Evolutionary conservation across 2,888 invertebrate species (phyloP).

Genomic region (Diplazon laetatorius): DNA sequence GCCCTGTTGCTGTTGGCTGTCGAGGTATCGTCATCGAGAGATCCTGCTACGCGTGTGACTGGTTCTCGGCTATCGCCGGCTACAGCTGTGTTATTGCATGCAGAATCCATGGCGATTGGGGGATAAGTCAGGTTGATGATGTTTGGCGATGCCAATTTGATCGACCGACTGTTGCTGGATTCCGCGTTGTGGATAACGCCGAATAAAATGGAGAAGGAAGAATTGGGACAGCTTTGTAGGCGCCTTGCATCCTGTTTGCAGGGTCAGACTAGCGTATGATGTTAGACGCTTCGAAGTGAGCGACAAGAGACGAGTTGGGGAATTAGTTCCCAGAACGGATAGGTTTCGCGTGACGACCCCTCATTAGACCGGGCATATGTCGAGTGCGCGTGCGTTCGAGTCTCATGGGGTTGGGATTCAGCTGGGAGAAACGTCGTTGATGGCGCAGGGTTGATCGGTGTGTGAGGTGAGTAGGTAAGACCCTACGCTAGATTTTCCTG

Average conservation of each 20-base stretch:
- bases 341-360: slow-evolving; percentile 80
- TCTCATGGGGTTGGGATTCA: slow-evolving; percentile 69
- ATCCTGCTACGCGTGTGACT: not conserved
- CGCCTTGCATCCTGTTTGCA: too few species aligned
- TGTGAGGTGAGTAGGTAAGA: not conserved
- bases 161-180: too few species aligned
- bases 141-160: too few species aligned
- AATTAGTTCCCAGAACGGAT: slow-evolving; percentile 71
- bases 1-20: not conserved
- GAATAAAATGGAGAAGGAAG: too few species aligned
- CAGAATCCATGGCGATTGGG: not conserved
- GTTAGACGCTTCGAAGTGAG: not conserved
- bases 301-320: slow-evolving; percentile 28
- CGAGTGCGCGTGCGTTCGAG: slow-evolving; percentile 74
- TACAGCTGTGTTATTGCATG: not conserved
- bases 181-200: too few species aligned
- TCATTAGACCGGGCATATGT: slow-evolving; percentile 72
- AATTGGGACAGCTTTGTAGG: too few species aligned
- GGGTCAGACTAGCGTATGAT: too few species aligned
- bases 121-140: too few species aligned
- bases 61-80: not conserved
- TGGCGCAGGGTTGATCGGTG: not conserved
- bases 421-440: slow-evolving; percentile 41
- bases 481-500: not conserved
- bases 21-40: not conserved